These are phyloP conservation scores for Pogoniulus pusillus DNA, from an alignment of 2,797 vertebrate genomes.

Conservation along the genomic window DNA sequence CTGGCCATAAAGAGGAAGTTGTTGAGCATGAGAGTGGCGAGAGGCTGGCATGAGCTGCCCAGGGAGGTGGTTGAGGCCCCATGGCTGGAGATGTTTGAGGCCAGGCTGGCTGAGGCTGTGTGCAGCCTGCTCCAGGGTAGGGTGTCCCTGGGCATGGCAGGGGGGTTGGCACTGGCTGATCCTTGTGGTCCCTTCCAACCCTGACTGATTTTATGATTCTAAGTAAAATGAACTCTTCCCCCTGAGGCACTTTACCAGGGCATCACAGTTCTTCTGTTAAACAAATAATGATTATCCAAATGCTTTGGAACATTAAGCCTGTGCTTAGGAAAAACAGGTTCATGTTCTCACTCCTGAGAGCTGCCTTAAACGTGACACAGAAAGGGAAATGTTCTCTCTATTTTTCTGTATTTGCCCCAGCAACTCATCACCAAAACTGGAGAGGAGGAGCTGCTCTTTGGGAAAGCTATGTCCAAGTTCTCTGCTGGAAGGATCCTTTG, in stretches of 20 bases:
- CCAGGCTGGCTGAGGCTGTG: too few species aligned
- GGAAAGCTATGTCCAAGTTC: neutral
- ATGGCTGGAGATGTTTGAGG: too few species aligned
- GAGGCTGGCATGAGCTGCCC: too few species aligned
- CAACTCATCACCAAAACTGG: neutral
- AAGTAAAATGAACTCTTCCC: slow-evolving; percentile 8
- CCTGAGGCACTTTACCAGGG: neutral
- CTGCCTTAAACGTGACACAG: slow-evolving; percentile 1
- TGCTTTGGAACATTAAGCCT: slow-evolving; percentile 50
- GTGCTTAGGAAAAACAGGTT: slow-evolving; percentile 30
- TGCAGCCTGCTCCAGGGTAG: too few species aligned
- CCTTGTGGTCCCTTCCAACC: too few species aligned
- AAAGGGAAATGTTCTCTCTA: neutral
- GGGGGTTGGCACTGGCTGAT: too few species aligned
- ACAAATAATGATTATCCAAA: slow-evolving; percentile 34
- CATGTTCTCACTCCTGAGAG: slow-evolving; percentile 24
- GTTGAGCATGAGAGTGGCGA: too few species aligned
- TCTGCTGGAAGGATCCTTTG: neutral
- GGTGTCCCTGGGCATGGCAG: too few species aligned
- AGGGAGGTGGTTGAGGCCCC: too few species aligned
- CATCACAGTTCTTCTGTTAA: neutral
- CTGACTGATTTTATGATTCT: too few species aligned
- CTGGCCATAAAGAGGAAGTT: too few species aligned
- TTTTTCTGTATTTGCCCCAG: neutral
- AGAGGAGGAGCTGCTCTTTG: neutral